Base-by-base conservation (phyloP, 2,888 invertebrate species). In the Mantis religiosa region DNA sequence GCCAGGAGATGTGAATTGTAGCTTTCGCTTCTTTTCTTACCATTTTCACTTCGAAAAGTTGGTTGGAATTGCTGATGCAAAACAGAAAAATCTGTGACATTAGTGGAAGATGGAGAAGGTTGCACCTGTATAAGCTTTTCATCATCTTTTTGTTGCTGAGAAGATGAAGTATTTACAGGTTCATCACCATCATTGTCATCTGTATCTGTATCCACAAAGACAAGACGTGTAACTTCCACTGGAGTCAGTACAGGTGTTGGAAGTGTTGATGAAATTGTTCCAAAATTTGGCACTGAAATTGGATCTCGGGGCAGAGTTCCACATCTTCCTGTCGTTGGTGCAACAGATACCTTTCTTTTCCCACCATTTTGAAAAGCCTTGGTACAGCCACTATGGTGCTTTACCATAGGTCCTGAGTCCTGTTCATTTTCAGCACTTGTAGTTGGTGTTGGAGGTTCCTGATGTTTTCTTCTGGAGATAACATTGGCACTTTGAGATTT, bases 241-340 rank as follows among this genome's bases (percentile, higher is more conserved):
- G 96, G 96, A 0, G 96, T 96, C 86, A 96, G 93, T 28, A 95
- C 95, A 14, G 96, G 96, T 3, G 96, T 95, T 71, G 95, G 95
- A 82, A 95, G 93, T 6, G 95, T 89, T 30, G 91, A 89, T 47
- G 86, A 89, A 91, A 96, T 93, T 89, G 95, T 95, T 7, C 95
- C 94, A 92, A 96, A 96, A 92, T 97, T 96, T 91, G 97, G 96
- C 91, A 96, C 96, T 6, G 96, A 97, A 86, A 96, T 95, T 1
- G 96, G 96, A 91, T 96, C 96, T 88, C 96, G 94, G 0, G 96
- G 93, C 92, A 96, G 93, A 89, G 83, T 28, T 81, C 85, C 90
- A 71, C 41, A 89, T 82, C 90, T 90, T 34, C 88, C 88, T 81
- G 88, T 89, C 85, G 84, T 89, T 41, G 91, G 88, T 20, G 90